Conservation (phyloP, 2,888 invertebrate genomes). For the Andrena bicolor region DNA sequence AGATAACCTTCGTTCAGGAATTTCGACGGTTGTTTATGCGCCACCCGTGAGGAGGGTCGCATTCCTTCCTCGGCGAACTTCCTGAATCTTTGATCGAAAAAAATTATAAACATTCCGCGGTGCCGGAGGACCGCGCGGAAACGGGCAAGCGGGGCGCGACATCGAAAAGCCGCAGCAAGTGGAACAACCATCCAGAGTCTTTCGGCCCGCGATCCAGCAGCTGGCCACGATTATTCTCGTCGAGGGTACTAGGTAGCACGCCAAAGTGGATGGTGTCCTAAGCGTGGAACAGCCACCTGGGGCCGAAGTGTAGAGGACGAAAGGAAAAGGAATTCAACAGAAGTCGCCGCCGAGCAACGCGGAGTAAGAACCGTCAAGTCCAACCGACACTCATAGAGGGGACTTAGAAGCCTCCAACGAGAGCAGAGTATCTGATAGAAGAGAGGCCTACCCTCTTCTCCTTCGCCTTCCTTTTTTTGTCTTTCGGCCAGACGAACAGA, state of each 20-base stretch:
- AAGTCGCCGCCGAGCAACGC: constrained; percentile 51
- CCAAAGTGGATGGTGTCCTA: constrained; percentile 32
- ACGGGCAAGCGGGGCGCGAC: neutral
- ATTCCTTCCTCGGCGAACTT: constrained; percentile 28
- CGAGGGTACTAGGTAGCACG: constrained; percentile 10
- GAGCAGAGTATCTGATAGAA: constrained; percentile 62
- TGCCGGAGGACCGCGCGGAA: neutral
- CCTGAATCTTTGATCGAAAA: constrained; percentile 30
- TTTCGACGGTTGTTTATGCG: constrained; percentile 48
- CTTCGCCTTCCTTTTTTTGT: constrained; percentile 46
- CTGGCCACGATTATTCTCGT: constrained; percentile 45
- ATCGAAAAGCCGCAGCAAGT: neutral
- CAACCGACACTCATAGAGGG: constrained; percentile 55
- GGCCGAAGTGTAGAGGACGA: constrained; percentile 18
- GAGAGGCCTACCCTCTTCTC: constrained; percentile 40
- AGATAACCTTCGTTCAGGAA: constrained; percentile 45
- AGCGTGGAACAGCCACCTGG: constrained; percentile 43
- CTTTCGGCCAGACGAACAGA: constrained; percentile 66
- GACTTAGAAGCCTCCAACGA: constrained; percentile 53
- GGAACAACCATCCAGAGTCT: neutral
- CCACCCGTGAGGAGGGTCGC: constrained; percentile 11
- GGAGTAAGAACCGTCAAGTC: constrained; percentile 52
- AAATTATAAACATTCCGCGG: neutral
- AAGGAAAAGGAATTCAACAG: constrained; percentile 61
- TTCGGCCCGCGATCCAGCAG: constrained; percentile 17